Conservation (phyloP, 2,888 invertebrate species). For the Netelia virgata region DNA sequence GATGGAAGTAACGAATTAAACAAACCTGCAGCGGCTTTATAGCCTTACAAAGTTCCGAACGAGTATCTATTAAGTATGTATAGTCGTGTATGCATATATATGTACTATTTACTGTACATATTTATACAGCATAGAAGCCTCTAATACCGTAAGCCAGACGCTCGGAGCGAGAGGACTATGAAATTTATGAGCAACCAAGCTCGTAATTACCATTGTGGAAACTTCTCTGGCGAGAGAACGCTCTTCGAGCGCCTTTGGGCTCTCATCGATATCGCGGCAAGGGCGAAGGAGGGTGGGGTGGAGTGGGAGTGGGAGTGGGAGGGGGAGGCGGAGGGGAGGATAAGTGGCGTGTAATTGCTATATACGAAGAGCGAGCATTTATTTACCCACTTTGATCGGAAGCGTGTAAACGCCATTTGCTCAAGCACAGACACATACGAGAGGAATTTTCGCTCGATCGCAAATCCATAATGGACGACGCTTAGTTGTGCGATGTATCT, state of each 20-base stretch:
- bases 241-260: constrained; percentile 71
- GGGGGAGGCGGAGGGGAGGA: constrained; percentile 78
- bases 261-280: constrained; percentile 79
- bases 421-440: neutral
- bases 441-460: constrained; percentile 15
- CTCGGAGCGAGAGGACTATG: constrained; percentile 57
- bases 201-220: constrained; percentile 82
- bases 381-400: constrained; percentile 79
- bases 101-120: constrained; percentile 39
- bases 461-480: constrained; percentile 25
- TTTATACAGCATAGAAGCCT: constrained; percentile 48
- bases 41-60: constrained; percentile 47
- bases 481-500: neutral
- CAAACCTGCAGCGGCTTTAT: constrained; percentile 32
- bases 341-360: constrained; percentile 80
- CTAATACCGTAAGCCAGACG: constrained; percentile 41
- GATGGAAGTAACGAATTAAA: constrained; percentile 35
- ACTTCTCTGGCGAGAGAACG: constrained; percentile 71
- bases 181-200: constrained; percentile 78
- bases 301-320: constrained; percentile 78
- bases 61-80: constrained; percentile 54
- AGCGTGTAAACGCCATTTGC: constrained; percentile 70
- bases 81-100: constrained; percentile 24
- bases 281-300: constrained; percentile 75
- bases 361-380: constrained; percentile 74